These are phyloP conservation scores for Pterois miles DNA, from an alignment of 2,797 vertebrate species.

Conservation along the genomic window DNA sequence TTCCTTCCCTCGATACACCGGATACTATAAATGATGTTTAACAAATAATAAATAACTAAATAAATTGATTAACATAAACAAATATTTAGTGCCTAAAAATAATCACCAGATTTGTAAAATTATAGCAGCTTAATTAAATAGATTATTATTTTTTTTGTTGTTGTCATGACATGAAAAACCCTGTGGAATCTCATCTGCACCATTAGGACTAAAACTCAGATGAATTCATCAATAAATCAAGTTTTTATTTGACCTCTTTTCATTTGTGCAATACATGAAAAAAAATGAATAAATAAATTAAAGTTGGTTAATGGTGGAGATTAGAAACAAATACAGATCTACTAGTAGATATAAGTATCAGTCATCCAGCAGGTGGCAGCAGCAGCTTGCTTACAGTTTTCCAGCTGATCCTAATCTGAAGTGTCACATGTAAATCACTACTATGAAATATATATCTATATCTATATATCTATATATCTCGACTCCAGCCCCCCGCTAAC, in stretches of 20 bases:
- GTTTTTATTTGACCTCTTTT: too few relatives aligned
- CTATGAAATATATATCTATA: neutral
- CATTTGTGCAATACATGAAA: neutral
- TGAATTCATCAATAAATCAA: neutral
- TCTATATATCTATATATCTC: too few relatives aligned
- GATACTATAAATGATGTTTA: neutral
- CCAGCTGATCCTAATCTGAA: conserved; percentile 7
- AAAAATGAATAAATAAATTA: neutral
- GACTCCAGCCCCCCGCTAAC: too few relatives aligned
- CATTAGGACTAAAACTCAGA: neutral
- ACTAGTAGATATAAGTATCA: too few relatives aligned
- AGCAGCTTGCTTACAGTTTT: conserved; percentile 12
- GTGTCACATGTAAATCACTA: neutral
- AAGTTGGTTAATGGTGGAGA: neutral
- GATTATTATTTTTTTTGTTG: neutral
- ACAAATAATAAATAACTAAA: neutral
- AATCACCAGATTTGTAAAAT: neutral
- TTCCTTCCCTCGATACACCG: too few relatives aligned
- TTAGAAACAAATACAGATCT: neutral
- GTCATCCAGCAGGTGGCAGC: conserved; percentile 52
- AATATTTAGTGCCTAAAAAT: neutral
- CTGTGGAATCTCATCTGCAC: neutral
- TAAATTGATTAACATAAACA: too few relatives aligned
- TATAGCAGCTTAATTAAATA: neutral
- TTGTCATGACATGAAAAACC: neutral